Conservation (phyloP, 2,888 invertebrate genomes). For the Mythimna impura region DNA sequence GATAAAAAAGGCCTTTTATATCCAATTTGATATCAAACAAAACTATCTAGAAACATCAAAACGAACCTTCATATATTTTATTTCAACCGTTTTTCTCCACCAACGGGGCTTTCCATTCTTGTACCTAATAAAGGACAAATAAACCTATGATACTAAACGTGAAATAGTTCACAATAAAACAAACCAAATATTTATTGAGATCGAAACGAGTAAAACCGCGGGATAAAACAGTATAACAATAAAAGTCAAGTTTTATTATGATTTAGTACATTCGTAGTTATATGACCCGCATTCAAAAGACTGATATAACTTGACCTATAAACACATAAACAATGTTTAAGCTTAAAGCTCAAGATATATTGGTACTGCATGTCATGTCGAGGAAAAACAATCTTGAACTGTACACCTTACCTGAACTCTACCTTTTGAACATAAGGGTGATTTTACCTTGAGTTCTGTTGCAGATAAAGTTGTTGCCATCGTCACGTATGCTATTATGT, state of each 20-base stretch:
- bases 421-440: constrained; percentile 55
- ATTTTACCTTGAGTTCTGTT: constrained; percentile 60
- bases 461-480: constrained; percentile 61
- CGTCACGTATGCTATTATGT: constrained; percentile 75
- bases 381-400: constrained; percentile 59
- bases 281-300: constrained; percentile 58
- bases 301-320: constrained; percentile 61
- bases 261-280: constrained; percentile 70
- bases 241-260: constrained; percentile 75
- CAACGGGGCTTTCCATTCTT: constrained; percentile 22
- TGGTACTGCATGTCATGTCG: constrained; percentile 67
- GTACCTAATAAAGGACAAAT: constrained; percentile 51
- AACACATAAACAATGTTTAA: constrained; percentile 28
- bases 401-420: constrained; percentile 48
- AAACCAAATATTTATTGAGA: constrained; percentile 64
- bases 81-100: constrained; percentile 35
- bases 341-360: constrained; percentile 56
- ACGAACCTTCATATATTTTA: constrained; percentile 39
- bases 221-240: constrained; percentile 66
- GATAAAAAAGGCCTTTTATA: constrained; percentile 15
- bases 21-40: constrained; percentile 34
- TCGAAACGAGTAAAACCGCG: constrained; percentile 58
- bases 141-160: constrained; percentile 44
- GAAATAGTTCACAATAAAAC: constrained; percentile 52
- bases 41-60: constrained; percentile 41